Conservation (phyloP, 2,113 vertebrate species). For the Muntiacus reevesi region DNA sequence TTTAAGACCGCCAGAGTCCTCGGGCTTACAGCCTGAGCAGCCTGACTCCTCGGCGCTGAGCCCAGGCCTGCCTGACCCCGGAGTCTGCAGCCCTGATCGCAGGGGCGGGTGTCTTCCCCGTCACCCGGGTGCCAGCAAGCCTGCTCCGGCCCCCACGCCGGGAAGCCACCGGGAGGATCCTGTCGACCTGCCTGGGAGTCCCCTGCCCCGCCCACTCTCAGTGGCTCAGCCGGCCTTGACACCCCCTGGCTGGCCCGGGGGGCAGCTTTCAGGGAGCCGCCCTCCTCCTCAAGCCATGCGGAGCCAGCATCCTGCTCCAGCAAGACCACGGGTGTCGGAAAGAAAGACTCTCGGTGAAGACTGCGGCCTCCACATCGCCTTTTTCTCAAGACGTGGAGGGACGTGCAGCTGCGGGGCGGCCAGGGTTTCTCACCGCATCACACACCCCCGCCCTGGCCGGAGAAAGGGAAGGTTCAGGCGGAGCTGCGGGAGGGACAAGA, state of each 20-base stretch:
- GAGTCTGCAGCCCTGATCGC: neutral
- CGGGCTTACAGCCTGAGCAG: neutral
- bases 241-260: neutral
- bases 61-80: neutral
- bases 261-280: neutral
- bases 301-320: neutral
- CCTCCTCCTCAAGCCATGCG: neutral
- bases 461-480: neutral
- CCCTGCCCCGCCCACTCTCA: neutral
- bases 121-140: neutral
- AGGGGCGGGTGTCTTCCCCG: neutral
- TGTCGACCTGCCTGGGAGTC: no score
- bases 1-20: neutral
- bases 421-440: neutral
- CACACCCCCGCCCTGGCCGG: neutral
- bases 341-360: neutral
- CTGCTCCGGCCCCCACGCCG: no score
- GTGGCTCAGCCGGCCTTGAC: neutral
- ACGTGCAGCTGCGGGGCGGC: neutral
- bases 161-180: neutral
- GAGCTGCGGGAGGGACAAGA: neutral
- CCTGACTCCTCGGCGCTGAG: neutral
- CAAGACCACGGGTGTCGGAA: neutral
- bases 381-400: neutral
- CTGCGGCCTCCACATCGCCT: neutral